Evolutionary conservation across 2,888 invertebrate genomes (phyloP).

Genomic region (Clistopyga incitator): DNA sequence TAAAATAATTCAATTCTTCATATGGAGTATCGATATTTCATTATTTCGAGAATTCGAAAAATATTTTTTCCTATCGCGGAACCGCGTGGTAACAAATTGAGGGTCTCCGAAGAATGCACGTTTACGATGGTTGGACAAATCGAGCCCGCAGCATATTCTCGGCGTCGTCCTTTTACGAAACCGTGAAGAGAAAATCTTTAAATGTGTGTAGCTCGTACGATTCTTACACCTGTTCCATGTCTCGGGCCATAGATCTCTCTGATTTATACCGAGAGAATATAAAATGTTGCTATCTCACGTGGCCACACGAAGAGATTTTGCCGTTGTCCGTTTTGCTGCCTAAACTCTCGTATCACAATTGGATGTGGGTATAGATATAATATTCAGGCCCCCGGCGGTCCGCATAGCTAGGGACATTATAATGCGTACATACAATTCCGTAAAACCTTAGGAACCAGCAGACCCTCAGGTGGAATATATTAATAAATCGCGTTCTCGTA

Average conservation of each 20-base stretch:
- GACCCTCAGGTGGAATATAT: conserved; percentile 35
- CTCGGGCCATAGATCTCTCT: conserved; percentile 8
- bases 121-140: conserved; percentile 50
- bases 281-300: conserved; percentile 33
- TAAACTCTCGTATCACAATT: conserved; percentile 38
- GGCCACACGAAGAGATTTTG: conserved; percentile 26
- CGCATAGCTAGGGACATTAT: neutral
- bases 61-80: neutral
- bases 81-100: conserved; percentile 41
- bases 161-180: conserved; percentile 41
- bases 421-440: conserved; percentile 21
- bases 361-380: conserved; percentile 17
- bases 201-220: conserved; percentile 32
- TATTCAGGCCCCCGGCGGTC: conserved; percentile 18
- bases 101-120: conserved; percentile 38
- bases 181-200: conserved; percentile 34
- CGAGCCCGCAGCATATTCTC: conserved; percentile 24
- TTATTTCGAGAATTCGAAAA: neutral
- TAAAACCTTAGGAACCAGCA: conserved; percentile 27
- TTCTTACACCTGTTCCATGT: conserved; percentile 53
- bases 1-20: too few relatives aligned
- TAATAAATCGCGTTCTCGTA: conserved; percentile 51
- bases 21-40: too few relatives aligned
- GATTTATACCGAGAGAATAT: conserved; percentile 54
- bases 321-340: conserved; percentile 1